phyloP scores from a whole-genome alignment of 2,113 vertebrate genomes.

The Dolichallabes microphthalmus region DNA sequence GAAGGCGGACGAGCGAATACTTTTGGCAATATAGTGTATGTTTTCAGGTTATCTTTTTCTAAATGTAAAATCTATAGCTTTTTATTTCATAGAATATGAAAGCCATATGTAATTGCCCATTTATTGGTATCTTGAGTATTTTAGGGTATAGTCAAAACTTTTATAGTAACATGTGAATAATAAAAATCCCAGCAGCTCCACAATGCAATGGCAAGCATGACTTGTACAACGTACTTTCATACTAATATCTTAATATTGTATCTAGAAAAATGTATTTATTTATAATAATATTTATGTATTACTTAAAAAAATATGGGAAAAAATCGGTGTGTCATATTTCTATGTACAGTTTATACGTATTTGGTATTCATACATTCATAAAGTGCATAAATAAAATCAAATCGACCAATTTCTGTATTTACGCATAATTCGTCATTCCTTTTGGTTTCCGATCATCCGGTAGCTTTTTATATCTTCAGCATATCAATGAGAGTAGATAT shows the following conservation, averaged over 20 bases:
- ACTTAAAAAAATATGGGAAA: conserved; percentile 44
- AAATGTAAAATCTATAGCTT: background rate
- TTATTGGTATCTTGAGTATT: background rate
- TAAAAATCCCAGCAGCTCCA: conserved; percentile 25
- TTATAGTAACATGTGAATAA: conserved; percentile 35
- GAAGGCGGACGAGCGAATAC: too few species aligned
- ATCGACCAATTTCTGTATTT: conserved; percentile 60
- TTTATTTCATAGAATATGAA: conserved; percentile 4
- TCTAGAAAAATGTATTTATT: conserved; percentile 51
- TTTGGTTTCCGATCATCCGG: conserved; percentile 38
- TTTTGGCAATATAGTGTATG: background rate
- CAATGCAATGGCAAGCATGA: conserved; percentile 6
- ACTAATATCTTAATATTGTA: conserved; percentile 24
- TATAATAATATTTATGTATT: too few species aligned
- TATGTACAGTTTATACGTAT: conserved; percentile 50
- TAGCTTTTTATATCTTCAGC: conserved; percentile 51
- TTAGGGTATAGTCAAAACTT: background rate
- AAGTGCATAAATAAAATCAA: conserved; percentile 77
- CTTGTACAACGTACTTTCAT: background rate
- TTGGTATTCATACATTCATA: conserved; percentile 65
- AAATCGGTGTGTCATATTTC: conserved; percentile 52
- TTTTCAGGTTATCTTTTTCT: background rate
- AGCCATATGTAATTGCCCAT: background rate
- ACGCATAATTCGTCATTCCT: conserved; percentile 50
- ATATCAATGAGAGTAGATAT: conserved; percentile 65